Evolutionary conservation across 2,797 vertebrate species (phyloP).

Genomic region (Crax fasciolata): DNA sequence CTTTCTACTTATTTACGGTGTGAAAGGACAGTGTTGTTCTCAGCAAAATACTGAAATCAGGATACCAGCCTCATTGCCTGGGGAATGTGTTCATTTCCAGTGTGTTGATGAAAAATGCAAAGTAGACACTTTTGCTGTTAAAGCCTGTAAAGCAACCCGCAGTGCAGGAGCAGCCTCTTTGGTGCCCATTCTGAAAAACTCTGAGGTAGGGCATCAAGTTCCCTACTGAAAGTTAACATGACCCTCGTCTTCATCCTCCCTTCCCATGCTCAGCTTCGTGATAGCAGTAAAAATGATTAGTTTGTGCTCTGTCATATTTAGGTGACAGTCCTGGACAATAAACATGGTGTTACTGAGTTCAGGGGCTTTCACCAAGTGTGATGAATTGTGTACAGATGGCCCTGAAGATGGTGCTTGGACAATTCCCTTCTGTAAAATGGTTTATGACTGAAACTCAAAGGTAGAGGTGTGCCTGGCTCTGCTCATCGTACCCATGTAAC

Average conservation of each 20-base stretch:
- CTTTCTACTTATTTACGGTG: background rate
- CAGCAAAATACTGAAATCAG: background rate
- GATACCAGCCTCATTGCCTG: background rate
- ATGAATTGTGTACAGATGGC: conserved; percentile 33
- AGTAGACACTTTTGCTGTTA: background rate
- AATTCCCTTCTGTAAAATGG: background rate
- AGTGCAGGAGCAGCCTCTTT: background rate
- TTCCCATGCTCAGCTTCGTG: background rate
- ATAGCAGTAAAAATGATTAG: conserved; percentile 56
- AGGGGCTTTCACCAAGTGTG: background rate
- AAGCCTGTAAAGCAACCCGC: background rate
- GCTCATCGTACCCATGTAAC: rapidly evolving
- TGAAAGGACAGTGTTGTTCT: background rate
- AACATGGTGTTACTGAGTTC: conserved; percentile 34
- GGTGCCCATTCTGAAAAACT: background rate
- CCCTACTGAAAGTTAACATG: conserved; percentile 18
- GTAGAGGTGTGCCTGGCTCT: background rate
- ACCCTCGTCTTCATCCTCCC: conserved; percentile 4
- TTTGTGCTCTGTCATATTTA: conserved; percentile 55
- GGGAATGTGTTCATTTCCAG: background rate
- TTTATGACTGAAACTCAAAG: background rate
- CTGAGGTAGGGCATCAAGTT: background rate
- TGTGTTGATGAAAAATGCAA: background rate
- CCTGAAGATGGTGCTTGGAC: background rate
- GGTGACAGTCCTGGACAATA: conserved; percentile 43